Base-by-base conservation (phyloP, 1,140 invertebrate species). In the Drosophila cardini region DNA sequence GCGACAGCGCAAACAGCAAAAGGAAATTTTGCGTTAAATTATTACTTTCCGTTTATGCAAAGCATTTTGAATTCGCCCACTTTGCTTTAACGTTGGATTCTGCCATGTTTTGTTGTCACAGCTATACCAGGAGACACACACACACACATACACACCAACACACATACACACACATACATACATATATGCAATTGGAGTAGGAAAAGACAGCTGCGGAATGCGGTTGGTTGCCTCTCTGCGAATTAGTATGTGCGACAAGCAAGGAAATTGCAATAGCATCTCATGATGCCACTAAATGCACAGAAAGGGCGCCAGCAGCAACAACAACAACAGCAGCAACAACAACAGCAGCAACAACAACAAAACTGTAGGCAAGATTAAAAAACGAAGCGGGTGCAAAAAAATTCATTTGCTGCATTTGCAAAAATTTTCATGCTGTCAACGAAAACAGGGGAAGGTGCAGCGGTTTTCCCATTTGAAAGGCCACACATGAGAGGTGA, bases 21-120 rank as follows among this genome's bases (percentile, higher is more conserved):
- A 90, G 80, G 80, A 87, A 87, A 90, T 90, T 90, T 90, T 90
- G 78, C 87, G 83, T 90, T 90, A 90, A 90, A 90, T 90, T 90
- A 87, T 90, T 90, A 90, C 87, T 90, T 90, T 90, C 87, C 87
- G 87, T 78, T 87, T 90, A 87, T 90, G 80, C 74, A 78, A 90
- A 90, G 87, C 87, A 86, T 90, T 26, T 90, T 78, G 80, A 89
- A 80, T 81, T 69, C 62, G 72, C 84, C 82, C 84, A 87, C 73
- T 84, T 87, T 80, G 76, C 75, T 76, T 76, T 76, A 67, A 62
- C 78, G 70, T 61, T 78, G 65, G 60, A 38, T 78, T 78, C 75
- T 67, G 60, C 73, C 70, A 57, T 77, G 78, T 86, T 80, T 81
- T 77, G 73, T 76, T 72, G 57, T 65, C 53, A 18, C 75, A 46